Percentiles rank a stretch among this genome's conserved stretches.
These are phyloP conservation scores for Pluvianellus socialis DNA, from an alignment of 2,113 vertebrate species.

Conservation along the genomic window DNA sequence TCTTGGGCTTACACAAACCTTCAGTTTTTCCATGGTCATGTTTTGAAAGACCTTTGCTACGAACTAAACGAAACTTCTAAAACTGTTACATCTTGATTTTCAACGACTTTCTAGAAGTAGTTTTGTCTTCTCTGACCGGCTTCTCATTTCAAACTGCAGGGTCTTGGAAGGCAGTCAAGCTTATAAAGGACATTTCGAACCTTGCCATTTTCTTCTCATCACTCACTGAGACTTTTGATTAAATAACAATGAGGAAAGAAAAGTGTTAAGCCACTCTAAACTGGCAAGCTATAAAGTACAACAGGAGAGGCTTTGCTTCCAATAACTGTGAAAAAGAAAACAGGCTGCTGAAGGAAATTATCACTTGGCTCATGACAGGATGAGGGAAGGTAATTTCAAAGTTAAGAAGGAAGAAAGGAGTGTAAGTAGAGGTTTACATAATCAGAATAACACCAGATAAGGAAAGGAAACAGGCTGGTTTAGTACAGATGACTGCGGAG, in stretches of 20 bases:
- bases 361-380: neutral
- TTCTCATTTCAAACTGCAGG: neutral
- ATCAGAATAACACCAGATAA: neutral
- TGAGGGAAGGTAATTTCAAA: neutral
- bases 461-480: slow-evolving; percentile 22
- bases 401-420: neutral
- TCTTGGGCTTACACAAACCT: neutral
- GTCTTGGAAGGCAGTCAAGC: neutral
- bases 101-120: neutral
- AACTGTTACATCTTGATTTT: neutral
- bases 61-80: neutral
- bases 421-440: neutral
- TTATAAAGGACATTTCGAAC: neutral
- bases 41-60: neutral
- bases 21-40: neutral
- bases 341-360: neutral
- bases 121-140: neutral
- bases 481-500: neutral
- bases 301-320: neutral
- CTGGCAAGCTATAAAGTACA: neutral
- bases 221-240: neutral
- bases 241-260: neutral
- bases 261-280: neutral
- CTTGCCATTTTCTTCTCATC: neutral
- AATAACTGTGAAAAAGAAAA: neutral